Conservation (phyloP, 2,113 vertebrate genomes). For the Phylloscopus trochilus region DNA sequence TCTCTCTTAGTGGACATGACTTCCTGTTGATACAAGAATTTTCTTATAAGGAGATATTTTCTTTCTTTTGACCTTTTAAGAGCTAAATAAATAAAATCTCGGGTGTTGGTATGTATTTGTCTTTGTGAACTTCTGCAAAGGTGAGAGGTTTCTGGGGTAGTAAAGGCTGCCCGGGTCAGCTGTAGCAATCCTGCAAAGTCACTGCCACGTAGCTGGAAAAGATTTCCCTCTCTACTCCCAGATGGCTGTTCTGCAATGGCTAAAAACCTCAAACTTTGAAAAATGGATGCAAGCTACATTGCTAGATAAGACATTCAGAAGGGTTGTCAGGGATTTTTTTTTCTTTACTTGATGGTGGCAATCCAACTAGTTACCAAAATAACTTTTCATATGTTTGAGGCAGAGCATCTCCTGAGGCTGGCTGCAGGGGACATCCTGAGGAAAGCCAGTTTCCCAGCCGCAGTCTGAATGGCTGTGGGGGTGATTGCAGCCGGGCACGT, state of each 20-base stretch:
- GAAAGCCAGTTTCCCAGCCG: not conserved
- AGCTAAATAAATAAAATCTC: not conserved
- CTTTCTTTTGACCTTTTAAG: slow-evolving; percentile 21
- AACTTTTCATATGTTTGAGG: not conserved
- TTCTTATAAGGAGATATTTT: slow-evolving; percentile 17
- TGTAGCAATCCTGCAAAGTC: not conserved
- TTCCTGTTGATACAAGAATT: not conserved
- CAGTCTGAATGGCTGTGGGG: not conserved
- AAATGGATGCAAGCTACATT: not conserved
- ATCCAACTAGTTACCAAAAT: not conserved
- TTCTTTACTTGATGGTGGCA: not conserved
- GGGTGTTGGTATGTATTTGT: not conserved
- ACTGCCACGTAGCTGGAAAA: not conserved
- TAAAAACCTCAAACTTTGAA: not conserved
- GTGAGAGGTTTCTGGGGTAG: not conserved
- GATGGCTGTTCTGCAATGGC: not conserved
- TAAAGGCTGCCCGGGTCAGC: not conserved
- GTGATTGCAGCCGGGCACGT: fast-evolving
- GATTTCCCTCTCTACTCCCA: not conserved
- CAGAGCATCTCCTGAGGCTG: not conserved
- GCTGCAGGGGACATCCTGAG: not conserved
- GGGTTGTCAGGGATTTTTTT: not conserved
- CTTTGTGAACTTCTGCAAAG: not conserved
- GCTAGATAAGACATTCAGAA: not conserved
- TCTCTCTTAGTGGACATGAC: not conserved